A percentile compares a stretch with the other conserved stretches of the same genome.
phyloP scores from a whole-genome alignment of 92 coral and sea anemone species.

The Porites cylindrica region DNA sequence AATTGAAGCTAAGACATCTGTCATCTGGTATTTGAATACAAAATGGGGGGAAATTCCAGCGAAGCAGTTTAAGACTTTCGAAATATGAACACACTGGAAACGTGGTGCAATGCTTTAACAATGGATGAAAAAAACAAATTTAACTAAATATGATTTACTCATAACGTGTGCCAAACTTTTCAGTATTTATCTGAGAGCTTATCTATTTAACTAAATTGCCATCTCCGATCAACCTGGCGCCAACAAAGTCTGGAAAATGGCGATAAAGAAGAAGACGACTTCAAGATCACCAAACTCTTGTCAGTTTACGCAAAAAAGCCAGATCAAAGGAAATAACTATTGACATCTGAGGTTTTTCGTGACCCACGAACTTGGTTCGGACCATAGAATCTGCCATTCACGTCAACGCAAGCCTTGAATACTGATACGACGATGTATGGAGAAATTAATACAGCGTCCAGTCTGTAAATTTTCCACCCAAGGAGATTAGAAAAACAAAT shows the following conservation, averaged over 20 bases:
- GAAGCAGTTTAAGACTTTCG: not conserved
- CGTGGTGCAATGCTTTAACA: not conserved
- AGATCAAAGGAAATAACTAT: not conserved
- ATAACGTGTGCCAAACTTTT: not conserved
- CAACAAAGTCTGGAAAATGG: slow-evolving; percentile 10
- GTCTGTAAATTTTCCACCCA: no score
- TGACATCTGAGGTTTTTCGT: not conserved
- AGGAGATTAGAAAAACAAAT: no score
- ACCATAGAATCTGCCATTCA: not conserved
- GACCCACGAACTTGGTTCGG: not conserved
- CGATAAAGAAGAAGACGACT: not conserved
- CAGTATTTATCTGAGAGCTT: slow-evolving; percentile 21
- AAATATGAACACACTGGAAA: not conserved
- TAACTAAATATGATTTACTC: not conserved
- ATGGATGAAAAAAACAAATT: not conserved
- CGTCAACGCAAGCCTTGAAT: not conserved
- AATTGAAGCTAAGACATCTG: not conserved
- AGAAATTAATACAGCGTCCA: not conserved
- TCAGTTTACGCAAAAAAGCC: not conserved
- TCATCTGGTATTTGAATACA: slow-evolving; percentile 11
- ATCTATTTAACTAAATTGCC: slow-evolving; percentile 9
- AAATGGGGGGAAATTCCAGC: not conserved
- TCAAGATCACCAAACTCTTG: not conserved
- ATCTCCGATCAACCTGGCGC: slow-evolving; percentile 35
- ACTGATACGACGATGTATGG: not conserved